These are phyloP conservation scores for Lordiphosa stackelbergi DNA, from an alignment of 1,140 invertebrate genomes.

Conservation along the genomic window DNA sequence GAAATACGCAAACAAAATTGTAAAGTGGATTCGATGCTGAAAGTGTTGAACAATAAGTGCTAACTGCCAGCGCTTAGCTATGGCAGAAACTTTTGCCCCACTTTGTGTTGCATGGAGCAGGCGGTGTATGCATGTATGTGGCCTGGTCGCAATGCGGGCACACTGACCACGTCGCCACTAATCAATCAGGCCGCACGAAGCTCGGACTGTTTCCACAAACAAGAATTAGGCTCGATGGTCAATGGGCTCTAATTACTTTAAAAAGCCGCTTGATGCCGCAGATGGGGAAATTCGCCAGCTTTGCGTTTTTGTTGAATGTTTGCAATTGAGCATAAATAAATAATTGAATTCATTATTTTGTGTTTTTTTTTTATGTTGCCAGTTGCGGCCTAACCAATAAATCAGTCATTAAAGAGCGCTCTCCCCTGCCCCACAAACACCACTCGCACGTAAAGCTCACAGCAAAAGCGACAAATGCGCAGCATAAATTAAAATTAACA, in stretches of 20 bases:
- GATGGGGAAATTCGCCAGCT: conserved; percentile 27
- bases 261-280: conserved; percentile 47
- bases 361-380: conserved; percentile 22
- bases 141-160: conserved; percentile 3
- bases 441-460: not conserved
- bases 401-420: conserved; percentile 70
- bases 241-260: conserved; percentile 67
- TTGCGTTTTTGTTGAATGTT: conserved; percentile 59
- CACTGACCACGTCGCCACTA: conserved; percentile 3
- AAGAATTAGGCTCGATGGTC: conserved; percentile 45
- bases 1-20: conserved; percentile 71
- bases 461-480: conserved; percentile 69
- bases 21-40: conserved; percentile 58
- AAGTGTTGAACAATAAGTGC: conserved; percentile 61
- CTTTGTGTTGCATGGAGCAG: not conserved
- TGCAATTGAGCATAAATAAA: conserved; percentile 60
- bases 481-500: conserved; percentile 74
- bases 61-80: conserved; percentile 43
- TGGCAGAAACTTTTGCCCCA: conserved; percentile 33
- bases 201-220: conserved; percentile 30
- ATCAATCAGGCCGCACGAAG: conserved; percentile 13
- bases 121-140: not conserved
- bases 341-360: conserved; percentile 47
- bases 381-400: conserved; percentile 53
- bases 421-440: conserved; percentile 2